These are phyloP conservation scores for Leucozona laternaria DNA, from an alignment of 2,888 invertebrate genomes.

Conservation along the genomic window DNA sequence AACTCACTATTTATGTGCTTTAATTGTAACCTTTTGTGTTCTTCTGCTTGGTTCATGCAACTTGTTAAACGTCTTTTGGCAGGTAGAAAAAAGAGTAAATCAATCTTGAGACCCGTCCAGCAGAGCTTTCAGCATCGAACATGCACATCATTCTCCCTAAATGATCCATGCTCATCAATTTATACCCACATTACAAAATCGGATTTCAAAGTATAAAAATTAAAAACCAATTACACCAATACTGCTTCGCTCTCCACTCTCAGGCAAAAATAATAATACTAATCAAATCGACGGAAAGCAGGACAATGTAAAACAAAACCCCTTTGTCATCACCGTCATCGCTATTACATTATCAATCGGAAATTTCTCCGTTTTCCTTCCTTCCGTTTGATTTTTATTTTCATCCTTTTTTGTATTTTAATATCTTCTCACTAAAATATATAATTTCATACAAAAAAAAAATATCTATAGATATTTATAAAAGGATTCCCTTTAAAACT, in stretches of 20 bases:
- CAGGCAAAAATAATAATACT: not conserved
- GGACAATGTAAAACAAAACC: constrained; percentile 60
- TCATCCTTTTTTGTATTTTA: constrained; percentile 44
- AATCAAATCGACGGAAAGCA: constrained; percentile 24
- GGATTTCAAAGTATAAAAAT: constrained; percentile 44
- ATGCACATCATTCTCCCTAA: not conserved
- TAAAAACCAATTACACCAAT: constrained; percentile 65
- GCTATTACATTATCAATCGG: constrained; percentile 61
- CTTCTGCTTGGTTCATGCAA: too few species aligned
- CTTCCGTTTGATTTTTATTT: constrained; percentile 50
- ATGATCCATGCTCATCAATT: not conserved
- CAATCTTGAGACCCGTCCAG: not conserved
- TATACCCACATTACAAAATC: not conserved
- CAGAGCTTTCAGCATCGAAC: not conserved
- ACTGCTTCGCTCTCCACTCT: not conserved
- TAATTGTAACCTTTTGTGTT: too few species aligned
- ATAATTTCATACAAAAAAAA: constrained; percentile 34
- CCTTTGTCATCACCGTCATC: constrained; percentile 34
- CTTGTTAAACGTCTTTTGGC: too few species aligned
- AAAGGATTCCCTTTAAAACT: constrained; percentile 19
- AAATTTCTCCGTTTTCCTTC: constrained; percentile 64
- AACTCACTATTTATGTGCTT: too few species aligned
- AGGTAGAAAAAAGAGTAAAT: too few species aligned
- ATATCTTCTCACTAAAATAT: constrained; percentile 60
- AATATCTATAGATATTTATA: not conserved